Evolutionary conservation across 1,140 invertebrate species (phyloP), one percentile per base, ranked within the genome.

Genomic region (Forficula auricularia): DNA sequence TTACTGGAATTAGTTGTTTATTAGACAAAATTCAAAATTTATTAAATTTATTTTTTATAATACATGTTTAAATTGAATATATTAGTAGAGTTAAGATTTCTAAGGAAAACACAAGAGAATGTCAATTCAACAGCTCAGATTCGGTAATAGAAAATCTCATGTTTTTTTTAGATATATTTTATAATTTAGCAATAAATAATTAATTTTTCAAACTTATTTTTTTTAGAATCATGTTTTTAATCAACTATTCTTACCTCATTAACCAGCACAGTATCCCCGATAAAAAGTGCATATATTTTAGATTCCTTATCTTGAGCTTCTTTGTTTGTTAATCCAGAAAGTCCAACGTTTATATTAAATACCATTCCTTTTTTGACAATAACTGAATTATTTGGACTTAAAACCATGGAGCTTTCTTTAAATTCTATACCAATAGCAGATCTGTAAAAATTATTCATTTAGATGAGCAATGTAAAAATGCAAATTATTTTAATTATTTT

Each of bases 381-480:
- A 2, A 75, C 71, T 16, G 68, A 75, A 33, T 80, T 88, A 70
- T 97, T 98, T 2, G 86, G 79, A 2, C 81, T 84, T 54, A 99
- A 87, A 0, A 92, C 66, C 27, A 98, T 67, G 0, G 86, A 86
- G 51, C 82, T 83, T 62, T 99, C 96, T 38, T 92, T 75, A 62
- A 99, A 99, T 62, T 99, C 95, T 54, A 98, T 87, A 7, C 96
- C 96, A 75, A 90, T 98, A 0, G 77, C 88, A 68, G 98, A 94
- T 14, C 71, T 71, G 40, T 31, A 50, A 57, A 43, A 51, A 39
- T 20, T 10, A 42, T 10, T 22, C 33, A 19, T 36, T 7, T 6
- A 8, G 2, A 31, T 41, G 22, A 47, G n/a, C n/a, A n/a, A n/a
- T n/a, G n/a, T n/a, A n/a, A n/a, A n/a, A n/a, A n/a, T n/a, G n/a